Base-by-base conservation (phyloP, 2,797 vertebrate genomes). In the Glyptemys insculpta region DNA sequence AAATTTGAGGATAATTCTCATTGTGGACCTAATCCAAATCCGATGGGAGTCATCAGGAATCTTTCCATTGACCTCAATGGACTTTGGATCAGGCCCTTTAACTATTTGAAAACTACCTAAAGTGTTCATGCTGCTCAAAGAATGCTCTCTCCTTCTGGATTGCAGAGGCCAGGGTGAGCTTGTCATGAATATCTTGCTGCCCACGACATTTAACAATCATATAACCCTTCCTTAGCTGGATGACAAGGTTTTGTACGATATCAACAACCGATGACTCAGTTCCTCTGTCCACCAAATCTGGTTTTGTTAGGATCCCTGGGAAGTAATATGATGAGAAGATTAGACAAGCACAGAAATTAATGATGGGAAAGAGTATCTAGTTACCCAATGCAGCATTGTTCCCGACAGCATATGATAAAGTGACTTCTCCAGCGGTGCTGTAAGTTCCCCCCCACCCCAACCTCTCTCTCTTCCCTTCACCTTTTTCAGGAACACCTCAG, bases 221-320 rank as follows among this genome's bases (percentile, higher is more conserved):
- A 98, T 99, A 99, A 87, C 99, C 99, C 95, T 99, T 99, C 85
- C 96, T 98, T 81, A 99, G 98, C 57, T 93, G 97, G 94, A 98
- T 97, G 57, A 99, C 88, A 2, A 97, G 94, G 88, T 99, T 99
- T 47, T 81, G 95, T 5, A 99, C 85, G 44, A 99, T 97, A 0
- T 98, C 98, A 2, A 99, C 5, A 2, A 99, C 95, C 0, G 92
- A 88, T 1, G 97, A 94, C 47, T 99, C 99, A 0, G 99, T 98
- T 53, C 99, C 99, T 96, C 87, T 99, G 97, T 99, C 99, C 88
- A 99, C 98, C 94, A 99, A 98, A 94, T 99, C 99, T 0, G 99
- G 99, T 92, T 99, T 99, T 1, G 99, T 99, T 95, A 99, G 96
- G 94, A 99, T 99, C 27, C 99, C 99, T 99, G 94, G 1, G 21